Evolutionary conservation across 2,888 invertebrate genomes (phyloP), one percentile per base, ranked within the genome.

Genomic region (Cyclophora albipunctata): DNA sequence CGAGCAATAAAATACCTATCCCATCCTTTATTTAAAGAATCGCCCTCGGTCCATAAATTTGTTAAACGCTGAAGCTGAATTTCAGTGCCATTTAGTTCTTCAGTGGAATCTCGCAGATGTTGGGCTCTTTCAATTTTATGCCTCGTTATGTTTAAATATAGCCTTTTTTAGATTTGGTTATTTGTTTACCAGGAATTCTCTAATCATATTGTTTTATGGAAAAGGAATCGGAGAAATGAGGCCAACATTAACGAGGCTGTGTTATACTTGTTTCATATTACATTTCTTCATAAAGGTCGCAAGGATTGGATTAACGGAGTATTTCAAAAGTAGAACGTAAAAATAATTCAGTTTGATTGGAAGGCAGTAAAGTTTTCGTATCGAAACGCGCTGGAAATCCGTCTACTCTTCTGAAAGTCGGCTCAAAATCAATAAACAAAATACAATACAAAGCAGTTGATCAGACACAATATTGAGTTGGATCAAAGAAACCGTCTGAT

Each of bases 1-100:
- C 49, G 57, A 48, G 63, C 64, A 64, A 71, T 73, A 73, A 75
- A 75, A 69, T 67, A 71, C 66, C 62, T 64, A 60, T 63, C 60
- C 62, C 63, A 62, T 70, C 63, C 68, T 66, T 75, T 72, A 73
- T 74, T 74, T 58, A 72, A 71, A 71, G 69, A 67, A 73, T 72
- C 67, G 69, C 73, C 66, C 65, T 67, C 71, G 73, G 64, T 60
- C 69, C 72, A 75, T 77, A 75, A 77, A 77, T 70, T 73, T 63
- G 68, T 69, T 69, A 70, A 72, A 69, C 65, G 66, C 62, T 68
- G 60, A 65, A 70, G 64, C 63, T 58, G 60, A 73, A 63, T 71
- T 70, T 71, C 64, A 58, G 64, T 63, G 55, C 62, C 71, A 59
- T 73, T 75, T 71, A 69, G 71, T 68, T 68, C 58, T 66, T 56